phyloP scores from a whole-genome alignment of 2,888 invertebrate species.

The Platycheirus rosarum region DNA sequence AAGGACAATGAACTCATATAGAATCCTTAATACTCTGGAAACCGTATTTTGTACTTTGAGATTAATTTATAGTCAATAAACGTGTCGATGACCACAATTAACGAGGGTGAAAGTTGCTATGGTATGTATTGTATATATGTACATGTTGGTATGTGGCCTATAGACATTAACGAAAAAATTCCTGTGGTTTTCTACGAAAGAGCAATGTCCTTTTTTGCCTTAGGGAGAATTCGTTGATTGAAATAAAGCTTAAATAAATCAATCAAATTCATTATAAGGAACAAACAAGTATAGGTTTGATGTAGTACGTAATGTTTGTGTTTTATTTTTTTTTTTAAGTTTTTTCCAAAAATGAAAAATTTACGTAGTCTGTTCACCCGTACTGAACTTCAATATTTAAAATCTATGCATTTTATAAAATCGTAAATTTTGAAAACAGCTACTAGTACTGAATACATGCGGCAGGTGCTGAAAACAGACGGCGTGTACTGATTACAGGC shows the following conservation, averaged over 20 bases:
- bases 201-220: slow-evolving; percentile 31
- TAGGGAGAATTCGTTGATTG: not conserved
- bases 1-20: slow-evolving; percentile 34
- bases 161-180: slow-evolving; percentile 6
- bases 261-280: not conserved
- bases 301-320: too few species aligned
- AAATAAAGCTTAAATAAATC: not conserved
- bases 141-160: slow-evolving; percentile 3
- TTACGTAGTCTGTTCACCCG: too few species aligned
- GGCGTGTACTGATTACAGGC: too few species aligned
- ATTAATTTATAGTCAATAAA: slow-evolving; percentile 43
- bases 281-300: too few species aligned
- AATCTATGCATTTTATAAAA: too few species aligned
- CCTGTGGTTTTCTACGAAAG: not conserved
- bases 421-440: too few species aligned
- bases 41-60: slow-evolving; percentile 12
- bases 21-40: slow-evolving; percentile 3
- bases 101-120: slow-evolving; percentile 32
- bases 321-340: too few species aligned
- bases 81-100: slow-evolving; percentile 52
- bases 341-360: too few species aligned
- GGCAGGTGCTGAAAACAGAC: too few species aligned
- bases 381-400: too few species aligned
- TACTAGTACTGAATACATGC: too few species aligned
- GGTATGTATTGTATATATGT: not conserved